phyloP scores from a whole-genome alignment of 2,888 invertebrate species.

The Kryphioiulus occultus region DNA sequence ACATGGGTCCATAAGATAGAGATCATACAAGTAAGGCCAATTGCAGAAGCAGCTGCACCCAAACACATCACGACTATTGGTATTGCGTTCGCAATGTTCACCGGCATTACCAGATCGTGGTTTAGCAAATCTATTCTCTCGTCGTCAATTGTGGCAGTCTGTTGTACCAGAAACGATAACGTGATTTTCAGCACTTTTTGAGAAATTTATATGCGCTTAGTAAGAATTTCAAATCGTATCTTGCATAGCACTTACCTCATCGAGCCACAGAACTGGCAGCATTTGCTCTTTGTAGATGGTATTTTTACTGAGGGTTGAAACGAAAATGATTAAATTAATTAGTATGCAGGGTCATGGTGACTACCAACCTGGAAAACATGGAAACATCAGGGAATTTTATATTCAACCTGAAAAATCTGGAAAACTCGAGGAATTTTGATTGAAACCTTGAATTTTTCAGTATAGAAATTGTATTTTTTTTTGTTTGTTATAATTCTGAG shows the following conservation, averaged over 20 bases:
- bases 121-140: constrained; percentile 36
- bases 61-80: constrained; percentile 33
- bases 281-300: constrained; percentile 35
- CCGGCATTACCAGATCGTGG: constrained; percentile 27
- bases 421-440: too few relatives aligned
- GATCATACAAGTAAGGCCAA: not conserved
- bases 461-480: too few relatives aligned
- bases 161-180: too few relatives aligned
- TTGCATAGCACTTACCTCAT: constrained; percentile 43
- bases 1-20: not conserved
- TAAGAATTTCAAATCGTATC: not conserved
- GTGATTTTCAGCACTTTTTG: too few relatives aligned
- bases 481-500: too few relatives aligned
- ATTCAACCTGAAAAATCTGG: too few relatives aligned
- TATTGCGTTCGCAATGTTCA: constrained; percentile 38
- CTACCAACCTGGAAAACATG: too few relatives aligned
- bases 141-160: constrained; percentile 44
- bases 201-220: too few relatives aligned
- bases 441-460: too few relatives aligned
- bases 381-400: too few relatives aligned
- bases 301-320: not conserved
- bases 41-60: not conserved
- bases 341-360: too few relatives aligned
- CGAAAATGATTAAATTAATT: not conserved
- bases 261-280: constrained; percentile 43